Base-by-base conservation (phyloP, 2,888 invertebrate genomes). In the Hylaea fasciaria region DNA sequence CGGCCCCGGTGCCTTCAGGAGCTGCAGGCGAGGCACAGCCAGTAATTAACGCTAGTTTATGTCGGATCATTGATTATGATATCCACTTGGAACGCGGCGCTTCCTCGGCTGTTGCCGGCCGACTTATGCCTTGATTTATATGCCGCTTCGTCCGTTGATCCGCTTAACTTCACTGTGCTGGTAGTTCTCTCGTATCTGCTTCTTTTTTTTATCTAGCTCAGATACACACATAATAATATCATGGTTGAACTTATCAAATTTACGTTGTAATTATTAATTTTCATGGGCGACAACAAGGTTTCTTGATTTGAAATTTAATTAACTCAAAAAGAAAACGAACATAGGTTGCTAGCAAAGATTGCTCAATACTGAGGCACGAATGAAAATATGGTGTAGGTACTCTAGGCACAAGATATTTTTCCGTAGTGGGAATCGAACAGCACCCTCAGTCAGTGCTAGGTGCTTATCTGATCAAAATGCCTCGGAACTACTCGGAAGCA, bases 41-140 rank as follows among this genome's bases (percentile, higher is more conserved):
- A 56, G 68, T 80, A 81, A 82, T 82, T 82, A 81, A 76, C 64
- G 66, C 70, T 70, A 72, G 69, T 75, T 74, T 74, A 80, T 73
- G 72, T 66, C 73, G 65, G 69, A 70, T 69, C 70, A 70, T 73
- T 78, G 77, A 82, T 83, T 81, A 82, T 82, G 78, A 81, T 82
- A 80, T 81, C 76, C 75, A 72, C 66, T 72, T 65, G 62, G 61
- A 56, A 56, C 61, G 56, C 65, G 64, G 69, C 72, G 76, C 76
- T 73, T 76, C 65, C 76, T 81, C 81, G 76, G 81, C 73, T 75
- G 72, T 75, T 77, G 80, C 72, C 80, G 69, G 74, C 71, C 69
- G 73, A 70, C 78, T 84, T 83, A 85, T 80, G 75, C 78, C 72
- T 80, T 85, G 85, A 86, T 85, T 86, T 85, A 86, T 84, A 86